Evolutionary conservation across 2,797 vertebrate species (phyloP).

Genomic region (Squalus acanthias): DNA sequence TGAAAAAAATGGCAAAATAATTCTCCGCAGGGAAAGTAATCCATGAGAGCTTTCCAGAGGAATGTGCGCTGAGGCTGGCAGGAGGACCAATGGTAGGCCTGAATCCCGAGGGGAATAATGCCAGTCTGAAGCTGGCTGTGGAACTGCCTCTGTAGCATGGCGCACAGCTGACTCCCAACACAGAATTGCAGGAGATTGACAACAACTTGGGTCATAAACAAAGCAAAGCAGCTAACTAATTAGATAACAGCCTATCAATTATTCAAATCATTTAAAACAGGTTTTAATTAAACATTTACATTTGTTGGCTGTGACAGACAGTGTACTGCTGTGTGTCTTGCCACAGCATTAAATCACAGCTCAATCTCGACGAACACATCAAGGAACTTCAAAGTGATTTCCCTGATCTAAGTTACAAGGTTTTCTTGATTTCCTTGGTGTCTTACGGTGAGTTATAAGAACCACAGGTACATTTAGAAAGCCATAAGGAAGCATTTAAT

Average conservation of each 20-base stretch:
- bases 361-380: not conserved
- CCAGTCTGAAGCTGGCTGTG: no score
- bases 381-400: not conserved
- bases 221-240: constrained; percentile 28
- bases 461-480: not conserved
- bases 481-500: not conserved
- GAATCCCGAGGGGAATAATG: not conserved
- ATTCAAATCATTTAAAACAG: constrained; percentile 28
- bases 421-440: constrained; percentile 4
- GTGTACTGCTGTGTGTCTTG: not conserved
- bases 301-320: constrained; percentile 20
- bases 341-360: not conserved
- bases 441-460: not conserved
- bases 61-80: not conserved
- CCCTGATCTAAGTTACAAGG: constrained; percentile 4
- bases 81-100: no score
- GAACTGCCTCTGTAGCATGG: not conserved
- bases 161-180: not conserved
- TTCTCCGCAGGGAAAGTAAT: not conserved
- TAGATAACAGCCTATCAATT: constrained; percentile 32
- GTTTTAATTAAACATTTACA: constrained; percentile 37
- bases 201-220: constrained; percentile 18
- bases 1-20: not conserved
- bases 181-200: not conserved
- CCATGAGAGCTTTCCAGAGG: not conserved